Conservation (phyloP, 2,797 vertebrate species). For the Labroides dimidiatus region DNA sequence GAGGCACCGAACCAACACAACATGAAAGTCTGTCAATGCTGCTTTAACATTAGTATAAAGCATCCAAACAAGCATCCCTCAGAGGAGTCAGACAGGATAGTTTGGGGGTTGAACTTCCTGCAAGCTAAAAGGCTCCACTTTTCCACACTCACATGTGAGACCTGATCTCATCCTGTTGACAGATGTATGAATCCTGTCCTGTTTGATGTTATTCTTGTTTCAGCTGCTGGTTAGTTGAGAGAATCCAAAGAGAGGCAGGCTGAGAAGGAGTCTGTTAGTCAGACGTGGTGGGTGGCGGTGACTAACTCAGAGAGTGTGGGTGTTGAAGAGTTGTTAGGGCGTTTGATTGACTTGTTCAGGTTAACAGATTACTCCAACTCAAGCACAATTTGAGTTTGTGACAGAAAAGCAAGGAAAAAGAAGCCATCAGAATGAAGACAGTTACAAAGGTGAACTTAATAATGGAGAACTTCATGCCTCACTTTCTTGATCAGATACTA, state of each 20-base stretch:
- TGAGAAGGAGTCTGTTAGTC: slow-evolving; percentile 20
- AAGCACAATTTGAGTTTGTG: not conserved
- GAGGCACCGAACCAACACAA: not conserved
- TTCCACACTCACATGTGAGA: not conserved
- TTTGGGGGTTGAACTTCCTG: not conserved
- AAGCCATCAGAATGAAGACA: not conserved
- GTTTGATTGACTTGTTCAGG: slow-evolving; percentile 13
- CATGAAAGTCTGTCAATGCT: not conserved
- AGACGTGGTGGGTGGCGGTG: slow-evolving; percentile 27
- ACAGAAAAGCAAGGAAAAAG: not conserved
- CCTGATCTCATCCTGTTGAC: not conserved
- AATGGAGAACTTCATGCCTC: not conserved
- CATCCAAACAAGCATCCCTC: not conserved
- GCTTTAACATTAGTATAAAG: not conserved
- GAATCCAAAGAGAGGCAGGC: not conserved
- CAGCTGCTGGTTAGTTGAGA: not conserved
- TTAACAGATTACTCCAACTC: not conserved
- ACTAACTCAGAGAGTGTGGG: slow-evolving; percentile 19
- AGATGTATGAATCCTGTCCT: not conserved
- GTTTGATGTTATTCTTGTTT: not conserved
- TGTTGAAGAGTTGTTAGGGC: slow-evolving; percentile 8
- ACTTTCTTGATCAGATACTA: not conserved
- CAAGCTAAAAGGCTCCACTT: not conserved
- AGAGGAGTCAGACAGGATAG: not conserved
- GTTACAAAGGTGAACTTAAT: not conserved